Evolutionary conservation across 2,113 vertebrate species (phyloP).

Genomic region (Ceuthmochares aereus): DNA sequence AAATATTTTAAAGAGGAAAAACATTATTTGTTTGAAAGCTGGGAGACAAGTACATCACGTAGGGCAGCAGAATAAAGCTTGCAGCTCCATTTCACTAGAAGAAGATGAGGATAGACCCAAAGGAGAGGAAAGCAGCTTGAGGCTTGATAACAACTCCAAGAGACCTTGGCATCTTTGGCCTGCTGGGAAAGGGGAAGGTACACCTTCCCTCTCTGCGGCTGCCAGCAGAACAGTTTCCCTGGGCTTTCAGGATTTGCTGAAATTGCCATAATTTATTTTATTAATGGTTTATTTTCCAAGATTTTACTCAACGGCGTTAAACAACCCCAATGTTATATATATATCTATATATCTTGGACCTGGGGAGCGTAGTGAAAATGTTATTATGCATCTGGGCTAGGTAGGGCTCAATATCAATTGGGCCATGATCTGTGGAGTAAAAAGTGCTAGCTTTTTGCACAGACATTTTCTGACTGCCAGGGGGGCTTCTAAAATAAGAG

Average conservation of each 20-base stretch:
- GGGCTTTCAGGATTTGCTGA: not conserved
- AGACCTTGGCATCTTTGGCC: not conserved
- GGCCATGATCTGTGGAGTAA: not conserved
- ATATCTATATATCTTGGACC: not conserved
- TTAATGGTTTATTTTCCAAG: not conserved
- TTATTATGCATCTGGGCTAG: not conserved
- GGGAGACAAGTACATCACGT: not conserved
- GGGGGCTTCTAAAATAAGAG: not conserved
- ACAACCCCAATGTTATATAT: not conserved
- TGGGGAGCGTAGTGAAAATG: not conserved
- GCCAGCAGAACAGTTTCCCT: not conserved
- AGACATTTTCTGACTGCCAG: not conserved
- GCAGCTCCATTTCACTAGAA: not conserved
- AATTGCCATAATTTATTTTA: not conserved
- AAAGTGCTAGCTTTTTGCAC: not conserved
- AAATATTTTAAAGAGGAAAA: not conserved
- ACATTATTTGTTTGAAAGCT: not conserved
- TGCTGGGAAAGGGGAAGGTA: not conserved
- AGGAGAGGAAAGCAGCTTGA: constrained; percentile 8
- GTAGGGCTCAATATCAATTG: not conserved
- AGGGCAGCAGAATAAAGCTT: not conserved
- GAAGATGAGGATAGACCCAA: not conserved
- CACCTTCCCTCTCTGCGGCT: not conserved
- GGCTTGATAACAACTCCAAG: not conserved
- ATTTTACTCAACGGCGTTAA: not conserved